phyloP scores from a whole-genome alignment of 1,140 invertebrate genomes.

The Steinernema khuongi region DNA sequence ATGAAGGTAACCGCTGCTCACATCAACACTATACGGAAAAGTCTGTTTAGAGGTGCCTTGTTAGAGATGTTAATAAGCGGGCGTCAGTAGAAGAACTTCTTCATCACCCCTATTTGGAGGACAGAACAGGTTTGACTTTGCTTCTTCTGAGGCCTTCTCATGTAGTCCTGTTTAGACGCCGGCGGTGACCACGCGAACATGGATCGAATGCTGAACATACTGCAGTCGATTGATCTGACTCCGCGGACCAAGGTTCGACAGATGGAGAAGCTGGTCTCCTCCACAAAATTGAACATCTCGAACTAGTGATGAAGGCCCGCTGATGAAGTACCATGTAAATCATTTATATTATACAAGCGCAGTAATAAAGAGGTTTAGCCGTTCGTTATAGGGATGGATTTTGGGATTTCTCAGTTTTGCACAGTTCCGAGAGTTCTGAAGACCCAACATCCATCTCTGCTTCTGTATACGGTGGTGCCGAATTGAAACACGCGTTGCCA shows the following conservation, averaged over 20 bases:
- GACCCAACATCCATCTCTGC: too few species aligned
- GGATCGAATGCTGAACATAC: not conserved
- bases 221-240: not conserved
- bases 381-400: too few species aligned
- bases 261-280: not conserved
- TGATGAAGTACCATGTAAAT: too few species aligned
- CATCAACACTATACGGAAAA: slow-evolving; percentile 13
- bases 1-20: slow-evolving; percentile 56
- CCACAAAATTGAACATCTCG: not conserved
- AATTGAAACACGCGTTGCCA: too few species aligned
- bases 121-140: not conserved
- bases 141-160: not conserved
- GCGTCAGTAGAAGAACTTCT: slow-evolving; percentile 71
- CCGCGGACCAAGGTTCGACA: not conserved
- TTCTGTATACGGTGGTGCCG: too few species aligned
- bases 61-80: slow-evolving; percentile 67
- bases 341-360: too few species aligned
- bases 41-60: slow-evolving; percentile 66
- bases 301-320: not conserved
- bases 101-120: slow-evolving; percentile 65
- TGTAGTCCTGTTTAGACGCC: not conserved
- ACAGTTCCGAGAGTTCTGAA: too few species aligned
- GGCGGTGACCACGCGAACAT: not conserved
- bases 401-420: too few species aligned
- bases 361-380: too few species aligned